A percentile compares a stretch with the other conserved stretches of the same genome.
phyloP scores from a whole-genome alignment of 1,140 invertebrate genomes.

The Aplysia californica region DNA sequence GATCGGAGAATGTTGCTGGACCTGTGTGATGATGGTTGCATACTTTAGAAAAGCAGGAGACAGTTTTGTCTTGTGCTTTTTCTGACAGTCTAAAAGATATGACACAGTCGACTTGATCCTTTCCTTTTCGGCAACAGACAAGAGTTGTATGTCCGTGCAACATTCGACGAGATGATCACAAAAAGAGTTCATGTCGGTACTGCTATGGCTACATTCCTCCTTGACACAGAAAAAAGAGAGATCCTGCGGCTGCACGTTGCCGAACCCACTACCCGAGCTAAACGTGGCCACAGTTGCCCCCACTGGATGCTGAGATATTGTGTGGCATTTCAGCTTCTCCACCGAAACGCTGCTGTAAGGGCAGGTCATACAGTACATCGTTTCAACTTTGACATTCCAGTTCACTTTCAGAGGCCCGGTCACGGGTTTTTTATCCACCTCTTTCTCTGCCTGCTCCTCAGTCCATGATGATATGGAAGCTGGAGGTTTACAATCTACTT shows the following conservation, averaged over 20 bases:
- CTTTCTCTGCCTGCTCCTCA: too few species aligned
- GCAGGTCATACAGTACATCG: slow-evolving; percentile 21
- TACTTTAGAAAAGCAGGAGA: too few species aligned
- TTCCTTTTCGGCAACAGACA: slow-evolving; percentile 15
- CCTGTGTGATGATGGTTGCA: too few species aligned
- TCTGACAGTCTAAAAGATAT: slow-evolving; percentile 7
- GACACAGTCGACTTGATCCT: slow-evolving; percentile 3
- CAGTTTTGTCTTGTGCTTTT: too few species aligned
- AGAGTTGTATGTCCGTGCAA: not conserved
- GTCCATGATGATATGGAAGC: too few species aligned
- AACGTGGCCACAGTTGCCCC: slow-evolving; percentile 7
- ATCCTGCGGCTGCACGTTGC: not conserved
- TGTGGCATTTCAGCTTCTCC: slow-evolving; percentile 27
- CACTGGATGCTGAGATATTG: slow-evolving; percentile 15
- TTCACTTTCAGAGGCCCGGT: not conserved
- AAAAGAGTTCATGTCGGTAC: not conserved
- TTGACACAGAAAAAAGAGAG: slow-evolving; percentile 23
- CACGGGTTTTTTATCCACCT: too few species aligned
- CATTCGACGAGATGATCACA: slow-evolving; percentile 12
- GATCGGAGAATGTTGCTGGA: too few species aligned
- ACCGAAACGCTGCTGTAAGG: slow-evolving; percentile 23
- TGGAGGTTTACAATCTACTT: too few species aligned
- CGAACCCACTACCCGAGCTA: not conserved
- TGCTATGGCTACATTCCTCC: slow-evolving; percentile 12
- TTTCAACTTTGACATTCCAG: slow-evolving; percentile 18